A percentile compares a stretch with the other conserved stretches of the same genome.
phyloP scores from a whole-genome alignment of 2,113 vertebrate species.

The Anseranas semipalmata region DNA sequence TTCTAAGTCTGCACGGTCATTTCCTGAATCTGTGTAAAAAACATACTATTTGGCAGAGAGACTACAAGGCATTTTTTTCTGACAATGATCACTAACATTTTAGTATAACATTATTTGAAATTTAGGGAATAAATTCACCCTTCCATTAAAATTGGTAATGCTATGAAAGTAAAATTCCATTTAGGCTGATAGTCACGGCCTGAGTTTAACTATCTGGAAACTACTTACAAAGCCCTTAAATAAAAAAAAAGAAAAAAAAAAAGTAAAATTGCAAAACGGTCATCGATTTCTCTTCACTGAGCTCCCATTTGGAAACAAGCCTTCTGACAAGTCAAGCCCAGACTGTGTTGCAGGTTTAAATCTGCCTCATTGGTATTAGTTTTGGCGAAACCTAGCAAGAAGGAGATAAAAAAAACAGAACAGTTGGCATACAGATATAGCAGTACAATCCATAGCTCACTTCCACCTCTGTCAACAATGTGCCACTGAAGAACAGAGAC shows the following conservation, averaged over 20 bases:
- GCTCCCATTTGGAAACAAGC: constrained; percentile 34
- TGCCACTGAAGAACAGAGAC: not conserved
- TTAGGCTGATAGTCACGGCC: not conserved
- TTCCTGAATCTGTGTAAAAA: constrained; percentile 14
- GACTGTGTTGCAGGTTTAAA: constrained; percentile 63
- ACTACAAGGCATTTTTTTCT: constrained; percentile 32
- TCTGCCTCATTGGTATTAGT: constrained; percentile 88
- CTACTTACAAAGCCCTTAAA: constrained; percentile 45
- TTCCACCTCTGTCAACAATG: not conserved
- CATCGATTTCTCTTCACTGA: constrained; percentile 17
- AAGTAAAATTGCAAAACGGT: constrained; percentile 22
- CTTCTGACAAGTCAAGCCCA: constrained; percentile 17
- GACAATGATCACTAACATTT: not conserved
- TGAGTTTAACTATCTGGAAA: constrained; percentile 48
- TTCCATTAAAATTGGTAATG: constrained; percentile 43
- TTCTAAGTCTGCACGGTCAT: not conserved
- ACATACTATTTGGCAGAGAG: not conserved
- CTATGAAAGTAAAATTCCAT: constrained; percentile 36
- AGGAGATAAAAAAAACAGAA: not conserved
- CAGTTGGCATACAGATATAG: not conserved
- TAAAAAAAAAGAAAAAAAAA: not conserved
- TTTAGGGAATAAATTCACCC: not conserved
- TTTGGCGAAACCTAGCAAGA: constrained; percentile 87
- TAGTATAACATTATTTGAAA: not conserved
- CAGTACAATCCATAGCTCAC: not conserved